Conservation (phyloP, 2,797 vertebrate species). For the Netta rufina region DNA sequence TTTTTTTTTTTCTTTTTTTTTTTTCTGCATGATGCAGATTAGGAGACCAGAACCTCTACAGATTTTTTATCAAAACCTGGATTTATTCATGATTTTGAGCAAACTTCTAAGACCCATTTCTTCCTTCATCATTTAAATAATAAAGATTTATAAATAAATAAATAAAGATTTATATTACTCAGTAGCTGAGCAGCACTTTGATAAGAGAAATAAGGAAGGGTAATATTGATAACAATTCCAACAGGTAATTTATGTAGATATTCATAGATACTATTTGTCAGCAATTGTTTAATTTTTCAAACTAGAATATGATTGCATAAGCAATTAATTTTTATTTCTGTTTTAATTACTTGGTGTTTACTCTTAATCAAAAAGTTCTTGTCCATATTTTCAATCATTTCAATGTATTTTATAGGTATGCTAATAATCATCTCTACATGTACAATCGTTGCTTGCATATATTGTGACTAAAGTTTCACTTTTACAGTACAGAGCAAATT, state of each 20-base stretch:
- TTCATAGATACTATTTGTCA: not conserved
- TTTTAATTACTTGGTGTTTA: not conserved
- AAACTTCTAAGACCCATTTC: not conserved
- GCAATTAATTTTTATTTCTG: not conserved
- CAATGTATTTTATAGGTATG: not conserved
- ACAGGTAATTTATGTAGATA: not conserved
- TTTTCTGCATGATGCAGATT: too few species aligned
- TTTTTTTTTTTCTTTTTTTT: not conserved
- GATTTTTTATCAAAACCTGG: not conserved
- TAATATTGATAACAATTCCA: not conserved
- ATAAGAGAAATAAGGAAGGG: not conserved
- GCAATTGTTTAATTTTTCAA: not conserved
- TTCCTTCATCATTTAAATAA: not conserved
- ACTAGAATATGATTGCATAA: not conserved
- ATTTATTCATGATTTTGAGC: not conserved
- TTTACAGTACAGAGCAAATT: not conserved
- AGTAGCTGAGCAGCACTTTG: not conserved
- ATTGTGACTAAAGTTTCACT: not conserved
- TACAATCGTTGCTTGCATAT: not conserved
- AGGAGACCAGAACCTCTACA: rapidly evolving
- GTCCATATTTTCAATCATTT: not conserved
- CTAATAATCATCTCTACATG: not conserved
- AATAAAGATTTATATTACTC: not conserved
- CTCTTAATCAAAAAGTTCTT: not conserved
- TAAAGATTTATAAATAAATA: not conserved